Evolutionary conservation across 2,113 vertebrate genomes (phyloP).

Genomic region (Malurus melanocephalus): DNA sequence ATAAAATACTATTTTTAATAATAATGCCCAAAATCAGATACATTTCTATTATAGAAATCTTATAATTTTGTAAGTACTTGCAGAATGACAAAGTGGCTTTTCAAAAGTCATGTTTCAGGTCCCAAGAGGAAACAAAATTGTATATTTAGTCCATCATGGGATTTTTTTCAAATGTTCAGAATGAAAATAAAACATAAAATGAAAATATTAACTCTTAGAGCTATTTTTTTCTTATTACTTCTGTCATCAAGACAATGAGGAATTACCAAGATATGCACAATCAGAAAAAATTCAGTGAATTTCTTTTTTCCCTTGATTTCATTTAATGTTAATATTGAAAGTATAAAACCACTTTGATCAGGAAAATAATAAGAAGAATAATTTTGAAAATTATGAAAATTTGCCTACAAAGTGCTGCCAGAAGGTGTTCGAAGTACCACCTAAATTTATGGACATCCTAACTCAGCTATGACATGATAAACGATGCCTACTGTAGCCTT

Average conservation of each 20-base stretch:
- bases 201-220: neutral
- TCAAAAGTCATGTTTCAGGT: neutral
- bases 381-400: neutral
- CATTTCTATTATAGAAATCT: neutral
- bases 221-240: neutral
- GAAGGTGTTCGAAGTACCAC: neutral
- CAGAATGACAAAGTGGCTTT: neutral
- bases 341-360: neutral
- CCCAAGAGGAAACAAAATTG: neutral
- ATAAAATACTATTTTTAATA: constrained; percentile 41
- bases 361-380: neutral
- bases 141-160: neutral
- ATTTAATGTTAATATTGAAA: neutral
- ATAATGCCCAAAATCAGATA: neutral
- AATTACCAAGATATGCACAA: neutral
- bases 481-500: neutral
- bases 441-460: neutral
- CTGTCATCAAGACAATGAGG: neutral
- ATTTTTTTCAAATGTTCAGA: neutral
- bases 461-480: neutral
- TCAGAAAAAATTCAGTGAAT: neutral
- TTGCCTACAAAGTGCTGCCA: neutral
- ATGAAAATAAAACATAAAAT: neutral
- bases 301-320: neutral
- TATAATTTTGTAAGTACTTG: neutral